Base-by-base conservation (phyloP, 2,888 invertebrate genomes). In the Diaperis boleti region DNA sequence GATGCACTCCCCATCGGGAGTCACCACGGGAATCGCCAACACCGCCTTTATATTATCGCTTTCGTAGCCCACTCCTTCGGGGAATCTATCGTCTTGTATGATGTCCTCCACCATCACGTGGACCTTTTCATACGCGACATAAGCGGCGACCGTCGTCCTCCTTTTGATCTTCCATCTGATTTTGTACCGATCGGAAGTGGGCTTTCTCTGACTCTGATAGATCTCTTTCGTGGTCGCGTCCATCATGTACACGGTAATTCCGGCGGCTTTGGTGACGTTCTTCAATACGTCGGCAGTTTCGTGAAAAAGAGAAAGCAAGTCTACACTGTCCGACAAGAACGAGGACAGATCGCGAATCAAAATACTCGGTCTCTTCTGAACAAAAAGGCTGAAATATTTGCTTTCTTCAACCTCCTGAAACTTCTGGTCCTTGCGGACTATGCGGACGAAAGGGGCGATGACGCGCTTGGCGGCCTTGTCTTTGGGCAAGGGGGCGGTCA, bases 271-370 rank as follows among this genome's bases (percentile, higher is more conserved):
- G 0, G 86, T 86, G 3, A 85, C 82, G 1, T 81, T 80, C 74
- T 85, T 87, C 68, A 87, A 75, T 7, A 87, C 84, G 74, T 85
- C 83, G 6, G 85, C 84, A 5, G 87, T 86, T 74, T 88, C 87
- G 57, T 84, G 84, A 56, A 88, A 72, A 29, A 87, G 74, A 0
- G 84, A 80, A 20, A 85, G 82, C 35, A 88, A 78, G 75, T 88
- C 86, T 0, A 86, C 84, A 0, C 81, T 83, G 55, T 87, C 87
- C 29, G 85, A 85, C 41, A 88, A 74, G 70, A 86, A 87, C 1
- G 74, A 72, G 2, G 77, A 75, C 55, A 82, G 66, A 66, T 80
- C 78, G 35, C 75, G 73, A 64, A 81, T 70, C 18, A 81, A 69
- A 4, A 78, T 71, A 64, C 76, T 79, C 0, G 82, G 81, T 62